phyloP scores from a whole-genome alignment of 2,888 invertebrate genomes.

The Drosophila yooni region DNA sequence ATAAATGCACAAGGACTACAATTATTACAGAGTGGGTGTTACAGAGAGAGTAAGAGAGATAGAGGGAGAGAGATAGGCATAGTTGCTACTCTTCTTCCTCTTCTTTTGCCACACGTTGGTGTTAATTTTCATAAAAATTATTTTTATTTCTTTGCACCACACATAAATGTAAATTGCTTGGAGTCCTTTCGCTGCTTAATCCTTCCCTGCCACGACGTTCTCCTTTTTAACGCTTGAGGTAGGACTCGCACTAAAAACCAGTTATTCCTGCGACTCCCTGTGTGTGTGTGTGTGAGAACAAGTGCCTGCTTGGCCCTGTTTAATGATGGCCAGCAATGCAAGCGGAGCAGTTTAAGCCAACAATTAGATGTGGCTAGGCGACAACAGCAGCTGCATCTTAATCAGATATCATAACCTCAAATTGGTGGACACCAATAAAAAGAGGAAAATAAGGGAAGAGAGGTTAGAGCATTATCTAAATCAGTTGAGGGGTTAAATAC shows the following conservation, averaged over 20 bases:
- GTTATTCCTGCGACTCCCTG: conserved; percentile 21
- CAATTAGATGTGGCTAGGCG: conserved; percentile 36
- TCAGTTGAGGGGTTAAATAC: neutral
- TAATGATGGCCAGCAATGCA: conserved; percentile 7
- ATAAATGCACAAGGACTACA: conserved; percentile 31
- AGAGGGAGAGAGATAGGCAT: neutral
- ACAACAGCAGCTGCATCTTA: conserved; percentile 17
- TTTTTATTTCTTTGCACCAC: conserved; percentile 57
- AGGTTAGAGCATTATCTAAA: neutral
- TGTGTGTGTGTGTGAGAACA: conserved; percentile 56
- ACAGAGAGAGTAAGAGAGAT: neutral
- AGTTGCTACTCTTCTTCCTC: conserved; percentile 24
- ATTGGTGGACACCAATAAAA: neutral
- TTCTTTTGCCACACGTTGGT: conserved; percentile 42
- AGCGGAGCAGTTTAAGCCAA: conserved; percentile 22
- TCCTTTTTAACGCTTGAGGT: conserved; percentile 49
- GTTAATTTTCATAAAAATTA: conserved; percentile 71
- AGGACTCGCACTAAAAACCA: conserved; percentile 40
- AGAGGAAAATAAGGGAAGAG: neutral
- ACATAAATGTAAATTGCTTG: conserved; percentile 54
- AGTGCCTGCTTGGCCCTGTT: conserved; percentile 29
- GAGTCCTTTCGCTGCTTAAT: conserved; percentile 46
- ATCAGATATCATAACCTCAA: conserved; percentile 12
- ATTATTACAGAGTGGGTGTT: conserved; percentile 52
- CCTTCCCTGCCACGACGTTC: conserved; percentile 29